Percentiles rank a stretch among this genome's conserved stretches.
phyloP scores from a whole-genome alignment of 1,140 invertebrate species.

The Drosophila mayri region DNA sequence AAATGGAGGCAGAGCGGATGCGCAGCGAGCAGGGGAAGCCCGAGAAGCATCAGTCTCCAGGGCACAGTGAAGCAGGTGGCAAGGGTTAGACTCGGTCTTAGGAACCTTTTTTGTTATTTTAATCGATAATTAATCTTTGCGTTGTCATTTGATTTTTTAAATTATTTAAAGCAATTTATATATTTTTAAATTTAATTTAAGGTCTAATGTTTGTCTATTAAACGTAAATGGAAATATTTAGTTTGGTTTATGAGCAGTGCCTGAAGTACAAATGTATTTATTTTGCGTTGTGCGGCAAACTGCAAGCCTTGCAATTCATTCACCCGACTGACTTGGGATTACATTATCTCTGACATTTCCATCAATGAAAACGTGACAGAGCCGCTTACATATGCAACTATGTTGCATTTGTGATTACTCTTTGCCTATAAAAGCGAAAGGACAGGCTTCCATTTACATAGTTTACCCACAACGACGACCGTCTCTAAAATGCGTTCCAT shows the following conservation, averaged over 20 bases:
- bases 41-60: neutral
- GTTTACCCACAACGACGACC: neutral
- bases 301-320: constrained; percentile 1
- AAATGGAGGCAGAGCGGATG: constrained; percentile 25
- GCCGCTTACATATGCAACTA: neutral
- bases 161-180: neutral
- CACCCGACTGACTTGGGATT: neutral
- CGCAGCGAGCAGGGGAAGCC: neutral
- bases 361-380: neutral
- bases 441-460: neutral
- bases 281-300: neutral
- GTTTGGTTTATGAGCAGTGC: too few relatives aligned
- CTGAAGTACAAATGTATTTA: too few relatives aligned
- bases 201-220: too few relatives aligned
- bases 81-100: neutral
- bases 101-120: too few relatives aligned
- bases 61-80: neutral
- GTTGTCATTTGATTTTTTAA: constrained; percentile 2
- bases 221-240: too few relatives aligned
- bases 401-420: neutral
- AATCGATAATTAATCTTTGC: neutral
- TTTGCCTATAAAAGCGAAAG: constrained; percentile 21
- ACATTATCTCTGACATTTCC: neutral
- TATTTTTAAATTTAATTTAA: neutral
- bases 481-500: constrained; percentile 33